A percentile compares a stretch with the other conserved stretches of the same genome.
Conservation (phyloP, 2,888 invertebrate genomes). For the Subacronicta megacephala region DNA sequence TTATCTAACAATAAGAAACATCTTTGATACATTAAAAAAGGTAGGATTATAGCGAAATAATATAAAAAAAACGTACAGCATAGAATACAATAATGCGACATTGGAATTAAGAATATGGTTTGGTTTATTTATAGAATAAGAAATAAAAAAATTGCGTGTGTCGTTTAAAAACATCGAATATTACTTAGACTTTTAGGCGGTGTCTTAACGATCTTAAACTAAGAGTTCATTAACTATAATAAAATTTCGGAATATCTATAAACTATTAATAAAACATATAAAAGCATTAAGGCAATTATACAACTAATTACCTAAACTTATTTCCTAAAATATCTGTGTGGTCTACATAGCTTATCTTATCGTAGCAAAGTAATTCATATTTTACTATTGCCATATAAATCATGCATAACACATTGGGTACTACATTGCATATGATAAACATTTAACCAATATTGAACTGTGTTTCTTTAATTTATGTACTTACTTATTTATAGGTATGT, state of each 20-base stretch:
- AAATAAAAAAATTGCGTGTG: not conserved
- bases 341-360: not conserved
- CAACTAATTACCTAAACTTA: slow-evolving; percentile 58
- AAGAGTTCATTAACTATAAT: slow-evolving; percentile 21
- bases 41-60: slow-evolving; percentile 46
- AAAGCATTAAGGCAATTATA: slow-evolving; percentile 58
- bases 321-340: slow-evolving; percentile 25
- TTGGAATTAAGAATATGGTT: slow-evolving; percentile 27
- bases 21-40: slow-evolving; percentile 34
- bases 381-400: slow-evolving; percentile 14
- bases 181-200: slow-evolving; percentile 36
- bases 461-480: slow-evolving; percentile 28
- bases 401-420: slow-evolving; percentile 4
- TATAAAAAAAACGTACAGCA: slow-evolving; percentile 41
- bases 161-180: slow-evolving; percentile 6
- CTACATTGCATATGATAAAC: slow-evolving; percentile 15
- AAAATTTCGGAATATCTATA: slow-evolving; percentile 31
- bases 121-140: too few relatives aligned
- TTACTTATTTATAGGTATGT: not conserved
- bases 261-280: slow-evolving; percentile 36
- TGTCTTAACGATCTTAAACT: slow-evolving; percentile 29
- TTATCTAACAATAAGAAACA: slow-evolving; percentile 44
- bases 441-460: slow-evolving; percentile 42
- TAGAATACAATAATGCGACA: slow-evolving; percentile 5
- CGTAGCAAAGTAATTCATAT: slow-evolving; percentile 23